Base-by-base conservation (phyloP, 2,113 vertebrate species). In the Cathartes aura region DNA sequence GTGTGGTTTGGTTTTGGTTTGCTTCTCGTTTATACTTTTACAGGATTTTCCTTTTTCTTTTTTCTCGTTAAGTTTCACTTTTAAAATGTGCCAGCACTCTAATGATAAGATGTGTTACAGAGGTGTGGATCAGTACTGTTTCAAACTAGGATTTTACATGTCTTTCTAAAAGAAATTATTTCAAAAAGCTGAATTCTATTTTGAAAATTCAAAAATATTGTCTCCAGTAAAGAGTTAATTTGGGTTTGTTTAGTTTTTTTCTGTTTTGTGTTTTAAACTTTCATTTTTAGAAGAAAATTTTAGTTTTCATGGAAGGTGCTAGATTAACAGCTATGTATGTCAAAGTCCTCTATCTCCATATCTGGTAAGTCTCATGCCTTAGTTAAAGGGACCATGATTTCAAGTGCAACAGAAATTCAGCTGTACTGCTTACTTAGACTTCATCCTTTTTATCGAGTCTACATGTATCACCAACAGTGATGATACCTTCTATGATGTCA, bases 1-100 rank as follows among this genome's bases (percentile, higher is more conserved):
- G n/a, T 97, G 95, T 93, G 52, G 92, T 95, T 92, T 91, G 71
- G 66, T 88, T 94, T 98, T 97, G 67, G 94, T 91, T 89, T 96
- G 58, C 50, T 95, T 93, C 55, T 92, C 52, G 78, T 72, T 89
- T 93, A 79, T 14, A 92, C 9, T 58, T 95, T 48, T 74, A 66
- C 9, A 62, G 8, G 60, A 73, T 82, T 68, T 52, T 23, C n/a
- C 60, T 26, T 85, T 72, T 78, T 73, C 36, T 42, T 53, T 75
- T 83, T 32, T n/a, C 40, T 89, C 40, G 78, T 66, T 52, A 93
- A 60, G 22, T 52, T 96, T 68, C 50, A n/a, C 32, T 79, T 80
- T 68, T 30, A 27, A 74, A 86, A 82, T 64, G 14, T 48, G 27
- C 29, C 62, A 89, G n/a, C 16, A 76, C 7, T 48, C 30, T 63